A percentile compares a stretch with the other conserved stretches of the same genome.
Evolutionary conservation across 2,888 invertebrate species (phyloP).

Genomic region (Leptogaster cylindrica): DNA sequence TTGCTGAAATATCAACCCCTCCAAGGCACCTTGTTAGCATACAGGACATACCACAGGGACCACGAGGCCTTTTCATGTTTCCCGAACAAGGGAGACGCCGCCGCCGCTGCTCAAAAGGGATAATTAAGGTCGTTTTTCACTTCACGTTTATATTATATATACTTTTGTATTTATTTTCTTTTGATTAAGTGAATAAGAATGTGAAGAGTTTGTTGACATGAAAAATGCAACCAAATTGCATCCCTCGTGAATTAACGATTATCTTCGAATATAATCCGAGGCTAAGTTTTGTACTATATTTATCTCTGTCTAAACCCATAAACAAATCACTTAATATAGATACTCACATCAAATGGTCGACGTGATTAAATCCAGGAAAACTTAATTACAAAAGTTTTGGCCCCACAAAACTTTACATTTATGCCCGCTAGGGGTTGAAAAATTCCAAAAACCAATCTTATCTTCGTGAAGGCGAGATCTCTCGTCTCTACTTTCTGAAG

Average conservation of each 20-base stretch:
- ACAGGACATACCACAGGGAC: conserved; percentile 32
- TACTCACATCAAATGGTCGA: conserved; percentile 13
- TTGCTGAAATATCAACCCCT: conserved; percentile 22
- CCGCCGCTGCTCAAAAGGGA: conserved; percentile 33
- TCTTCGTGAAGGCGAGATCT: too few species aligned
- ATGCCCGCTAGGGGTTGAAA: conserved; percentile 15
- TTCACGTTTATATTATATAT: too few species aligned
- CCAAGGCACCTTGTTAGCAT: conserved; percentile 32
- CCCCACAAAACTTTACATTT: conserved; percentile 24
- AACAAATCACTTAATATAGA: conserved; percentile 29
- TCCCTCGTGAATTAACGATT: too few species aligned
- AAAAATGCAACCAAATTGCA: background rate
- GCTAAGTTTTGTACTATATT: too few species aligned
- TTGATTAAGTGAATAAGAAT: too few species aligned
- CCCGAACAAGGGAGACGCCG: conserved; percentile 18
- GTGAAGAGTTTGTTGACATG: too few species aligned
- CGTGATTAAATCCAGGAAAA: conserved; percentile 31
- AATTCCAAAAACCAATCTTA: conserved; percentile 33
- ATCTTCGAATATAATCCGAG: too few species aligned
- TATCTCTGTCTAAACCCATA: background rate
- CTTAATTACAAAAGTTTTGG: conserved; percentile 34
- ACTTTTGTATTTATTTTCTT: too few species aligned
- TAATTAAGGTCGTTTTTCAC: conserved; percentile 36
- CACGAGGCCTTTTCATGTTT: conserved; percentile 24
- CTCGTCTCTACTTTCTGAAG: conserved; percentile 3